phyloP scores from a whole-genome alignment of 2,888 invertebrate species.

The Tethea ocularis region DNA sequence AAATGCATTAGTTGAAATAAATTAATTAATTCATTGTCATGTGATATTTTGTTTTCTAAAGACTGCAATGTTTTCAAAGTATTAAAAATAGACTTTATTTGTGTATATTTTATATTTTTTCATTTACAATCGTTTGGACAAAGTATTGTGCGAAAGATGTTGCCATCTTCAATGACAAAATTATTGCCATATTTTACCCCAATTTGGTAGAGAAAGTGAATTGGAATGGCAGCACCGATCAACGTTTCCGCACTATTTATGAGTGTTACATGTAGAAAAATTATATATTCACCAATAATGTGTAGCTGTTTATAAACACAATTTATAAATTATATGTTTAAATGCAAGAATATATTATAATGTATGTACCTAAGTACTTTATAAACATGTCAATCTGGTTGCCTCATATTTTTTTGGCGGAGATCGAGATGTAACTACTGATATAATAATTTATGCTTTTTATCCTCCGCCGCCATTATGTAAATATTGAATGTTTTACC shows the following conservation, averaged over 20 bases:
- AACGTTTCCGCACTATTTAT: slow-evolving; percentile 30
- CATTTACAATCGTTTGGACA: slow-evolving; percentile 46
- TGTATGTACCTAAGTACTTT: neutral
- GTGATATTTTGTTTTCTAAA: slow-evolving; percentile 52
- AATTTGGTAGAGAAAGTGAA: slow-evolving; percentile 40
- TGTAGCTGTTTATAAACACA: slow-evolving; percentile 5
- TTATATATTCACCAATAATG: slow-evolving; percentile 20
- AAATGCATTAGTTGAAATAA: slow-evolving; percentile 37
- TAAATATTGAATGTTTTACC: slow-evolving; percentile 50
- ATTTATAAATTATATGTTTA: slow-evolving; percentile 17
- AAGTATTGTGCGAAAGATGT: slow-evolving; percentile 54
- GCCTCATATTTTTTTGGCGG: neutral
- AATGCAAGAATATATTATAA: slow-evolving; percentile 10
- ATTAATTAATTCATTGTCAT: slow-evolving; percentile 30
- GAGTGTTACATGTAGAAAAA: slow-evolving; percentile 38
- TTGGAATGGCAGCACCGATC: slow-evolving; percentile 41
- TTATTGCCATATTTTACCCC: slow-evolving; percentile 25
- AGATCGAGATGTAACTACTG: neutral
- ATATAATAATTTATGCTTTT: neutral
- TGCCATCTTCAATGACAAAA: slow-evolving; percentile 25
- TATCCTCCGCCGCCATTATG: slow-evolving; percentile 23
- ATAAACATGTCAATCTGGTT: neutral
- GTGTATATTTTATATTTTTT: slow-evolving; percentile 20
- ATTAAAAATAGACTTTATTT: slow-evolving; percentile 47
- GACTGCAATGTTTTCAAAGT: slow-evolving; percentile 51